A percentile compares a stretch with the other conserved stretches of the same genome.
Evolutionary conservation across 2,113 vertebrate species (phyloP).

Genomic region (Neolamprologus devosi): DNA sequence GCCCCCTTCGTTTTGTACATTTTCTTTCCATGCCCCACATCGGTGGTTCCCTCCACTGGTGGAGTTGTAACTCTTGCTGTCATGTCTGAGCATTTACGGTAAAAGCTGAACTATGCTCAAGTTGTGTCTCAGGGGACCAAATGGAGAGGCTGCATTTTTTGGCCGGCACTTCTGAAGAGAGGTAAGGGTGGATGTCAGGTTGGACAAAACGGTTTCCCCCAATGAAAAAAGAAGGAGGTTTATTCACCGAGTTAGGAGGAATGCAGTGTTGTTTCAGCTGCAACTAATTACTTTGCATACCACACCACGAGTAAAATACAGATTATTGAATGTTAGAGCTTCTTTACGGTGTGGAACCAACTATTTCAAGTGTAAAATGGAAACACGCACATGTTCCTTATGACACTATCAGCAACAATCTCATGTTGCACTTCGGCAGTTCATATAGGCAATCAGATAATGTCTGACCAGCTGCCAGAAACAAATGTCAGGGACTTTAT

Average conservation of each 20-base stretch:
- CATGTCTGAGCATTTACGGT: conserved; percentile 48
- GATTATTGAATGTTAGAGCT: not conserved
- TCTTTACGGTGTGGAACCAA: not conserved
- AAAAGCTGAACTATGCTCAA: conserved; percentile 30
- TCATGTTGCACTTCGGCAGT: not conserved
- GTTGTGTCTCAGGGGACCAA: not conserved
- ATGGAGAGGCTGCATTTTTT: not conserved
- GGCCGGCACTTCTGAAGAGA: not conserved
- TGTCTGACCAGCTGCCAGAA: not conserved
- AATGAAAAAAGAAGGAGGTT: not conserved
- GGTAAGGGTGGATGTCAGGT: not conserved
- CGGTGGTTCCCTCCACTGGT: conserved; percentile 18
- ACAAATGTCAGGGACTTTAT: conserved; percentile 3
- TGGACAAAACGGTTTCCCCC: not conserved
- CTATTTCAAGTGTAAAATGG: not conserved
- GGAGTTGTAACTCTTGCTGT: conserved; percentile 45
- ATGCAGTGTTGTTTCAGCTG: not conserved
- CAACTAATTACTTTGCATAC: not conserved
- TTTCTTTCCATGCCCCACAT: conserved; percentile 29
- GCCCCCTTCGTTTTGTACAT: not conserved
- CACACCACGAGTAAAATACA: not conserved
- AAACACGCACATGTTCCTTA: not conserved
- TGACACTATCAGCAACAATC: not conserved
- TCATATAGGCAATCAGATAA: not conserved
- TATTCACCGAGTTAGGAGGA: not conserved